Evolutionary conservation across 2,797 vertebrate species (phyloP), one percentile per base, ranked within the genome.

Genomic region (Pseudomugil tenellus): DNA sequence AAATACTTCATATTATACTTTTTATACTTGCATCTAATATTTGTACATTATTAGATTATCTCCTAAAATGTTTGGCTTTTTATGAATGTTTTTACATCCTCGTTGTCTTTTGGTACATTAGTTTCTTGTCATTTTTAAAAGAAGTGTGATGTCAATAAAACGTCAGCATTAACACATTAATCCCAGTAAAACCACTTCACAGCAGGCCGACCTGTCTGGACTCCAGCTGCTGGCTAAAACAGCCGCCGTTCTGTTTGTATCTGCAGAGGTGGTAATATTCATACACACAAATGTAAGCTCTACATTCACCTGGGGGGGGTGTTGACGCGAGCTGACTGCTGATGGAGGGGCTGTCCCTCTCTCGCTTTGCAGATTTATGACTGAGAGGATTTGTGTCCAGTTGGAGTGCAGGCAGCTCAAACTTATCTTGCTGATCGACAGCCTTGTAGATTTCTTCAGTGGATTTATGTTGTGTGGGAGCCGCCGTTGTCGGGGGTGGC

Each of bases 331-430:
- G 74, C 80, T 68, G 84, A 88, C 68, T 81, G 28, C 59, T 88
- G 86, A 90, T 87, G 74, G 85, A 89, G 79, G 52, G 73, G 74
- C 84, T 65, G 82, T 82, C 85, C 84, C 82, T 73, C 70, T 76
- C 80, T 77, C 80, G 80, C 81, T 66, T 3, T 56, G 57, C 83
- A 87, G 84, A 90, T 90, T 87, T 89, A 88, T 82, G 83, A 86
- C 80, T 61, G 73, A 74, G 72, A 86, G 81, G 83, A 92, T 89
- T 83, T 87, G 88, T 89, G 87, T 91, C 87, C 85, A 58, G 85
- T 83, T 60, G 70, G 60, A 68, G 54, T 71, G 17, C 68, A 69
- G 77, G 73, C 80, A 53, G 79, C 80, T 79, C 80, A 74, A 80
- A 89, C 83, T 77, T 77, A 80, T 88, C 83, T 80, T 70, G 81